A percentile compares a stretch with the other conserved stretches of the same genome.
Evolutionary conservation across 2,113 vertebrate genomes (phyloP).

Genomic region (Crotophaga sulcirostris): DNA sequence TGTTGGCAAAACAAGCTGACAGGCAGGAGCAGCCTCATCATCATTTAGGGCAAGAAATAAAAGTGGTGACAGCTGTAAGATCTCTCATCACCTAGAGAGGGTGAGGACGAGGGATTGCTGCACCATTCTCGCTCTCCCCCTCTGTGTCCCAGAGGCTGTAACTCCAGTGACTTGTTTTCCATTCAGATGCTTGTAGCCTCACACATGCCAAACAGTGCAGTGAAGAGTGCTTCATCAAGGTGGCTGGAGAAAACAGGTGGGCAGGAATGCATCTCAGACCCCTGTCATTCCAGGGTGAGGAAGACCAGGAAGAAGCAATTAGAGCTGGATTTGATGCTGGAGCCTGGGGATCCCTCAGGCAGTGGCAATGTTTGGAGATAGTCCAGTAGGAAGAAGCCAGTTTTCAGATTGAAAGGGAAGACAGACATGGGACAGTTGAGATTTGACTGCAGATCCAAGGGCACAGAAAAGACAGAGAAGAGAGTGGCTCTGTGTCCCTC

Average conservation of each 20-base stretch:
- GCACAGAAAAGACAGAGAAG: not conserved
- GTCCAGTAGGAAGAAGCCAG: not conserved
- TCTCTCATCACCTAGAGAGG: not conserved
- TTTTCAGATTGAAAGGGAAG: not conserved
- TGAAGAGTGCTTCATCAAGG: not conserved
- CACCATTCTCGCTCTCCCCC: not conserved
- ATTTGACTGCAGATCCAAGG: not conserved
- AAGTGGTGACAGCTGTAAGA: conserved; percentile 35
- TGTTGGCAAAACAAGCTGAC: conserved; percentile 18
- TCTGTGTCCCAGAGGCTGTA: not conserved
- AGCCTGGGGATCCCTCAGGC: not conserved
- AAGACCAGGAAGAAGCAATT: not conserved
- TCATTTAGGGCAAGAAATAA: conserved; percentile 32
- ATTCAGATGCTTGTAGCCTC: not conserved
- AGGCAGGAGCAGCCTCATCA: not conserved
- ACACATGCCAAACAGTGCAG: not conserved
- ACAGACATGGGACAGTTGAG: not conserved
- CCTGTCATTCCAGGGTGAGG: not conserved
- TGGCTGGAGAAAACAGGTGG: conserved; percentile 23
- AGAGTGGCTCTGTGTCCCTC: not conserved
- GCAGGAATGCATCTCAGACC: not conserved
- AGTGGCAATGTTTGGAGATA: not conserved
- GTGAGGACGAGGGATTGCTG: not conserved
- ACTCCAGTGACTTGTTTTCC: not conserved
- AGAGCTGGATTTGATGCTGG: not conserved